These are phyloP conservation scores for Drosophila athabasca DNA, from an alignment of 1,140 invertebrate genomes.

Conservation along the genomic window DNA sequence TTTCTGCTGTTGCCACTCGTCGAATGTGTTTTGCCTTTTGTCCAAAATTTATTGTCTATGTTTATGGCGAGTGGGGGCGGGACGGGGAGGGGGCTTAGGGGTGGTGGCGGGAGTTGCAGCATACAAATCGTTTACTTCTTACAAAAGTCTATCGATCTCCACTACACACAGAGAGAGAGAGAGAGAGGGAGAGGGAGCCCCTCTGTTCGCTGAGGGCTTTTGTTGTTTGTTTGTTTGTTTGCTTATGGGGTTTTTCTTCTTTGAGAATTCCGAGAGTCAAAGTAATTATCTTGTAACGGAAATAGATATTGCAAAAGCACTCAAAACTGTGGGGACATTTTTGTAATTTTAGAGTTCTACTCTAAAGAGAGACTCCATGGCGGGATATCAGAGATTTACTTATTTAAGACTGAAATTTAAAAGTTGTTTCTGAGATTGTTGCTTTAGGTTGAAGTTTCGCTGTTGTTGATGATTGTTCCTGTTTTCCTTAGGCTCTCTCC, in stretches of 20 bases:
- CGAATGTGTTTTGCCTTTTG: slow-evolving; percentile 72
- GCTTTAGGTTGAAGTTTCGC: background rate
- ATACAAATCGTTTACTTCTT: slow-evolving; percentile 54
- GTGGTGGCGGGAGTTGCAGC: slow-evolving; percentile 39
- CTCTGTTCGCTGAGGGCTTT: slow-evolving; percentile 42
- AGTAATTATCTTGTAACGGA: slow-evolving; percentile 55
- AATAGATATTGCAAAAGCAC: slow-evolving; percentile 23
- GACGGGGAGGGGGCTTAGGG: background rate
- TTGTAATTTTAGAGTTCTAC: too few relatives aligned
- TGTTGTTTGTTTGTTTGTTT: slow-evolving; percentile 33
- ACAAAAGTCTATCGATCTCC: slow-evolving; percentile 67
- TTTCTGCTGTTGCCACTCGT: slow-evolving; percentile 62
- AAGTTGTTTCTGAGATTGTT: slow-evolving; percentile 7
- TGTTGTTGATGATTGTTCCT: background rate
- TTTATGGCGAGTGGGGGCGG: slow-evolving; percentile 7
- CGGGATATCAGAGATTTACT: too few relatives aligned
- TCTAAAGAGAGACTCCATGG: too few relatives aligned
- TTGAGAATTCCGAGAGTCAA: slow-evolving; percentile 14
- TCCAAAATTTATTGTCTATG: slow-evolving; percentile 75
- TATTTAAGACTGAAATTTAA: background rate
- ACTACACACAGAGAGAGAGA: background rate
- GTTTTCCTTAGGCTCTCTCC: background rate
- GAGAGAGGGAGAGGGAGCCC: background rate
- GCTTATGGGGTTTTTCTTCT: slow-evolving; percentile 18
- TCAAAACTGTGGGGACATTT: too few relatives aligned